Base-by-base conservation (phyloP, 2,113 vertebrate genomes). In the Vidua chalybeata region DNA sequence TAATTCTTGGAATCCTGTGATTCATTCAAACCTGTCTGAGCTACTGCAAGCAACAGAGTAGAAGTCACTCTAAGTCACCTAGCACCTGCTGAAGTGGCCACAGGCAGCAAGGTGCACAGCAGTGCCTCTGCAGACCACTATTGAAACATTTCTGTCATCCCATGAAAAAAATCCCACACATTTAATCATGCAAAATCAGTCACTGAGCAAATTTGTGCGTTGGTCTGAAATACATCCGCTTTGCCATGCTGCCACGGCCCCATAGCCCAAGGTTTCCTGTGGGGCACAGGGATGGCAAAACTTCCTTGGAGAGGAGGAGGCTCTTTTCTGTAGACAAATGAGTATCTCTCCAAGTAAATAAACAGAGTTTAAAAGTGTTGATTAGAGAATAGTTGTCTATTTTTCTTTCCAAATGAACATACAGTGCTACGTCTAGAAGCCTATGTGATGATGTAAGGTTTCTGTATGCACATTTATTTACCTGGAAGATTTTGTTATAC, bases 1-100 rank as follows among this genome's bases (percentile, higher is more conserved):
- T 56, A 59, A 61, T 78, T 94, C 93, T 87, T 94, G 80, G 77
- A 78, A 94, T 87, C 41, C 82, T 82, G 66, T 88, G 84, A 90
- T 89, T 91, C 80, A 92, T 89, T 93, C 87, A 87, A 87, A 92
- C 46, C 79, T 84, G 90, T 69, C 90, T 90, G 61, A 7, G 5
- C 49, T 22, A 26, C 45, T 37, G 35, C 52, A 78, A 85, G 63
- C 0, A 0, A 61, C 30, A 59, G 46, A 79, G 28, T 4, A 37
- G 27, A 89, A 90, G 59, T 56, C 39, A 52, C 52, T 84, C 54
- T 8, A 88, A 88, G 54, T 82, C 62, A 58, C 35, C 27, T 15
- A 21, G 49, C 66, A 61, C 21, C 33, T 0, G 0, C 63, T 35
- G 61, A 61, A 56, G 45, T 54, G 77, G 85, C 88, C 52, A n/a